A percentile compares a stretch with the other conserved stretches of the same genome.
These are phyloP conservation scores for cattle (Bos taurus) DNA, from an alignment of 2,113 vertebrate genomes.

Conservation along the genomic window ARS-UCD2.0 NC_037357.1:111446001-111446500, in stretches of 20 bases:
- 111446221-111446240: not conserved
- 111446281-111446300: conserved; percentile 15
- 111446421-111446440: not conserved
- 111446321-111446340: conserved; percentile 10
- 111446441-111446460: not conserved
- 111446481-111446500: not conserved
- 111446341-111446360: not conserved
- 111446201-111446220: not conserved
- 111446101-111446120: not conserved
- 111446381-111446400: not conserved
- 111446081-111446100: not conserved
- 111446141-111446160: not conserved
- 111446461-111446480: not conserved
- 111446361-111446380: not conserved
- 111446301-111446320: conserved; percentile 1
- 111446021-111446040: not conserved
- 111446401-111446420: not conserved
- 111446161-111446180: not conserved
- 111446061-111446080: not conserved
- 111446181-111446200: not conserved
- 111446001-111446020: not conserved
- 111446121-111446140: not conserved
- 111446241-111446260: not conserved
- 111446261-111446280: not conserved
- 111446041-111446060: not conserved